Percentiles rank a stretch among this genome's conserved stretches.
Evolutionary conservation across 2,113 vertebrate species (phyloP).

Genomic region (Phalacrocorax pelagicus): DNA sequence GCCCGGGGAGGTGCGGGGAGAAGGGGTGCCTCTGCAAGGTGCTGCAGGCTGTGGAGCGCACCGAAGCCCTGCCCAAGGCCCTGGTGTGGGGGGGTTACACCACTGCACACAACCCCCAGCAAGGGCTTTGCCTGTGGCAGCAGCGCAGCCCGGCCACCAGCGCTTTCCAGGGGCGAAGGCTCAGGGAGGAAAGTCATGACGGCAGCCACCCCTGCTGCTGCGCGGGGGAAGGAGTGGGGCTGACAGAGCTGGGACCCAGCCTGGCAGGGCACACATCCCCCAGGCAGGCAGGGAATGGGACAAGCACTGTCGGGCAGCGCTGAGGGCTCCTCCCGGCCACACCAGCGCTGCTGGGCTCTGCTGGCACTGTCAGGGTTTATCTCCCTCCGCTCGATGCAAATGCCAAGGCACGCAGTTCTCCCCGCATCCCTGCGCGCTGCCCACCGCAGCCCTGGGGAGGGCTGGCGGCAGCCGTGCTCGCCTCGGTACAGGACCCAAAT

Average conservation of each 20-base stretch:
- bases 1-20: not conserved
- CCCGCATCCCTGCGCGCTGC: not conserved
- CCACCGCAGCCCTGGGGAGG: fast-evolving
- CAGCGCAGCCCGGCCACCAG: not conserved
- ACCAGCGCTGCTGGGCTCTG: not conserved
- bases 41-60: not conserved
- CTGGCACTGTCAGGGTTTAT: not conserved
- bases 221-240: fast-evolving
- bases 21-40: not conserved
- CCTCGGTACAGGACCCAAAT: not conserved
- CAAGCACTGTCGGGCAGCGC: fast-evolving
- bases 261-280: not conserved
- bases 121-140: not conserved
- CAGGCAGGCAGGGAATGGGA: not conserved
- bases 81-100: not conserved
- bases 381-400: not conserved
- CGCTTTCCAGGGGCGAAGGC: fast-evolving
- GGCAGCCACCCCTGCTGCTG: not conserved
- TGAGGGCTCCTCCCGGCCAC: not conserved
- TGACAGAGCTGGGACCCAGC: not conserved
- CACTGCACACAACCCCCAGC: not conserved
- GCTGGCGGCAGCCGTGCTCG: fast-evolving
- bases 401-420: fast-evolving
- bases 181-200: no score
- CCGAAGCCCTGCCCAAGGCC: not conserved